Base-by-base conservation (phyloP, 2,113 vertebrate genomes). In the Paracanthobrama guichenoti region DNA sequence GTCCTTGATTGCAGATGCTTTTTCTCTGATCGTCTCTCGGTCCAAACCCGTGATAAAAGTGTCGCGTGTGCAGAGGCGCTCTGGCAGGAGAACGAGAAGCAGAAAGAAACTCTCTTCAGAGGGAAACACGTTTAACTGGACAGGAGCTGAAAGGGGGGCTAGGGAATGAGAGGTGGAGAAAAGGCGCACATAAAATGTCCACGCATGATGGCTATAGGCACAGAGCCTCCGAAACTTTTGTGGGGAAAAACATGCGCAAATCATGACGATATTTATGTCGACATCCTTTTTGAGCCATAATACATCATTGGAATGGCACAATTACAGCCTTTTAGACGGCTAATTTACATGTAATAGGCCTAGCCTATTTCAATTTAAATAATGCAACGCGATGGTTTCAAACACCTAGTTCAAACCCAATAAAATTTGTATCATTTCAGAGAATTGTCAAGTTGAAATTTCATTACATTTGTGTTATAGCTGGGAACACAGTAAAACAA, bases 71-170 rank as follows among this genome's bases (percentile, higher is more conserved):
- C 80, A 16, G 74, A 6, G 75, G 60, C 42, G 50, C 57, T n/a
- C 46, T 69, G 67, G 77, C 76, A 28, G 75, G 66, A 75, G 57
- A 84, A n/a, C 42, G 79, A 44, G 48, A 22, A 60, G 79, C n/a
- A 84, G 81, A 88, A 84, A 83, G 84, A 87, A 73, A 81, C 67
- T 53, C 75, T 75, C 50, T 59, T 60, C 62, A 82, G 57, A 20
- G 48, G 14, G 59, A 77, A 81, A 81, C 79, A 76, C 76, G 86
- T 85, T 86, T 88, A 84, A 79, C 86, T 84, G 83, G 85, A 82
- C 85, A 72, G 73, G 77, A 24, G 66, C 44, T 66, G 74, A n/a
- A 69, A 85, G 71, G 82, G 74, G 57, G 77, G 77, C 48, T 55
- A 53, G 48, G 69, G 55, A 35, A 81, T 81, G 69, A 73, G 80